Percentiles rank a stretch among this genome's conserved stretches.
Evolutionary conservation across 1,140 invertebrate species (phyloP).

Genomic region (Apis cerana): DNA sequence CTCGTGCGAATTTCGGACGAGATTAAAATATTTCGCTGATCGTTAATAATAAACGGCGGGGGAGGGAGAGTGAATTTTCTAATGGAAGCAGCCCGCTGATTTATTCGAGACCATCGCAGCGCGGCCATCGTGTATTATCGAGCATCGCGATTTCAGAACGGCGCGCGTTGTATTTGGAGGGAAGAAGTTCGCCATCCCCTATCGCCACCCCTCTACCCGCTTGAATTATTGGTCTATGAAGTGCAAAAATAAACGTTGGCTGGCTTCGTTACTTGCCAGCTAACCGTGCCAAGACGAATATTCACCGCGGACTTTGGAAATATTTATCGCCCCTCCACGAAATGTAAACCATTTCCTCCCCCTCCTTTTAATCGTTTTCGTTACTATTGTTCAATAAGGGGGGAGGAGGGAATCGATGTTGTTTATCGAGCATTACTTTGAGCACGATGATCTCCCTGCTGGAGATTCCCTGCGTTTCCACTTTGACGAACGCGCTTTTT

Average conservation of each 20-base stretch:
- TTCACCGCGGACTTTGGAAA: constrained; percentile 46
- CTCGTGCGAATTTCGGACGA: too few species aligned
- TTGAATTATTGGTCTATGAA: constrained; percentile 62
- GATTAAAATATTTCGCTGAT: constrained; percentile 23
- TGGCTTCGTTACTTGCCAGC: constrained; percentile 64
- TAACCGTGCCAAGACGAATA: constrained; percentile 64
- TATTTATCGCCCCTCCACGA: constrained; percentile 50
- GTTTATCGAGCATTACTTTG: too few species aligned
- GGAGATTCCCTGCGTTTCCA: too few species aligned
- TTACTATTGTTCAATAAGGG: too few species aligned
- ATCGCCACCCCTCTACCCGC: neutral
- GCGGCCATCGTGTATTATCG: constrained; percentile 11
- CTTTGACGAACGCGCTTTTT: too few species aligned
- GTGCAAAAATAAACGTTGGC: constrained; percentile 62
- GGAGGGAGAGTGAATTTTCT: constrained; percentile 21
- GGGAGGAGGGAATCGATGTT: too few species aligned
- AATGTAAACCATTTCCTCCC: neutral
- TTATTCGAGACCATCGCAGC: constrained; percentile 11
- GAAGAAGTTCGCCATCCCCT: constrained; percentile 23
- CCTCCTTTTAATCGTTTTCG: neutral
- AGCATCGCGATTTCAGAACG: constrained; percentile 40
- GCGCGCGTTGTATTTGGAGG: constrained; percentile 8
- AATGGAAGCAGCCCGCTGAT: constrained; percentile 28
- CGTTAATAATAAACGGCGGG: constrained; percentile 24
- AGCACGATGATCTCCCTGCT: too few species aligned